Base-by-base conservation (phyloP, 2,797 vertebrate genomes). In the Arctocebus calabarensis region DNA sequence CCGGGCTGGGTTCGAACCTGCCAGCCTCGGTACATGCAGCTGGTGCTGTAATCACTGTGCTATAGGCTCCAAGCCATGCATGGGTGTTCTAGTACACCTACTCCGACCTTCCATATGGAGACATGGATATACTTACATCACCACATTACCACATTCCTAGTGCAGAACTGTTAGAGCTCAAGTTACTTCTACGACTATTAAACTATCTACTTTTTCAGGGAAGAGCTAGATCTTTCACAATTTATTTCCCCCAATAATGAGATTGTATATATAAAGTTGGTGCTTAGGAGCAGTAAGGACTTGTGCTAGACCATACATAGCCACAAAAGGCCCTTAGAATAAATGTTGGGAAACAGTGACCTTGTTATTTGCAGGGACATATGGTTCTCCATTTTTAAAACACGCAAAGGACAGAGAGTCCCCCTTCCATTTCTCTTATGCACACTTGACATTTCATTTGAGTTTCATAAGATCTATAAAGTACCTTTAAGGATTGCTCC, bases 391-490 rank as follows among this genome's bases (percentile, higher is more conserved):
- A 14, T 48, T 79, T 95, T 91, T 40, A 3, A 93, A 87, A 81
- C 22, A 48, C 48, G 52, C 57, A 52, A 79, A 84, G 27, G 6
- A 52, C 25, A 9, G 83, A 90, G 40, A 74, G 27, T 70, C 17
- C 0, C 1, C 34, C n/a, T 27, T 19, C 4, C 7, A 84, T n/a
- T 79, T 77, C 43, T 78, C 22, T 83, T 29, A 90, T 81, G n/a
- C 1, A 19, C 62, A 78, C 17, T 52, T 78, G 45, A 20, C 19
- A 68, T 93, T 78, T 89, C 40, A 68, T 94, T 94, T 68, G 40
- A 88, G 37, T 84, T 77, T n/a, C n/a, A n/a, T n/a, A 66, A 57
- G 73, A 77, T 62, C 84, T 57, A 5, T 43, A 89, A 89, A 86
- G 57, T 57, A 25, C 17, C 7, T 82, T 91, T 79, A 64, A 86